These are phyloP conservation scores for Prosopocoilus inquinatus DNA, from an alignment of 2,888 invertebrate genomes.

Conservation along the genomic window DNA sequence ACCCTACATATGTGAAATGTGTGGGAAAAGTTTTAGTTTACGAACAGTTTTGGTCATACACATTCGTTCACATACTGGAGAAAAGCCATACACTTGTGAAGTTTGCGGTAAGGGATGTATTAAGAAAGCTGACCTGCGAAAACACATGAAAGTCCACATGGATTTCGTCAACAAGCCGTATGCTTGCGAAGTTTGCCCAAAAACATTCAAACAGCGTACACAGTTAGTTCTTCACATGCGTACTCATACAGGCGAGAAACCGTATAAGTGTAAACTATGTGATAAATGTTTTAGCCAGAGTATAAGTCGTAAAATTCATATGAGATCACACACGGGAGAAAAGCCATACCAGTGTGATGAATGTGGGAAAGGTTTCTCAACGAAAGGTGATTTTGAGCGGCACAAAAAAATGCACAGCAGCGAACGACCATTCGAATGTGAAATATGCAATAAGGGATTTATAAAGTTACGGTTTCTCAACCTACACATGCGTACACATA, in stretches of 20 bases:
- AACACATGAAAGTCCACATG: no score
- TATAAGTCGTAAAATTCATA: not conserved
- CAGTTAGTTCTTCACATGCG: not conserved
- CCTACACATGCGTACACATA: no score
- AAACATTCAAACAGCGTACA: no score
- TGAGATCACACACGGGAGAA: not conserved
- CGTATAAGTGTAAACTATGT: not conserved
- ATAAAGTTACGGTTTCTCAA: not conserved
- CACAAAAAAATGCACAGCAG: not conserved
- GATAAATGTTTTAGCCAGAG: not conserved
- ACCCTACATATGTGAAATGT: no score
- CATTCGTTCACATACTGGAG: conserved; percentile 92
- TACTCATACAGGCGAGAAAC: not conserved
- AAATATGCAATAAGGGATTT: not conserved
- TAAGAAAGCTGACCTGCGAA: no score
- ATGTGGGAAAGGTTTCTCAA: not conserved
- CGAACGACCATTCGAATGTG: not conserved
- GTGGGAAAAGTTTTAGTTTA: no score
- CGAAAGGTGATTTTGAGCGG: not conserved
- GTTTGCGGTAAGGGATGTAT: no score
- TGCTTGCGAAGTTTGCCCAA: no score
- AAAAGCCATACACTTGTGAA: conserved; percentile 98
- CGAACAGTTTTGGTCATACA: conserved; percentile 52
- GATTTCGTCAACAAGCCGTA: no score
- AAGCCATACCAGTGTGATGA: not conserved